These are phyloP conservation scores for Jaculus jaculus DNA, from an alignment of 2,113 vertebrate species.

Conservation along the genomic window DNA sequence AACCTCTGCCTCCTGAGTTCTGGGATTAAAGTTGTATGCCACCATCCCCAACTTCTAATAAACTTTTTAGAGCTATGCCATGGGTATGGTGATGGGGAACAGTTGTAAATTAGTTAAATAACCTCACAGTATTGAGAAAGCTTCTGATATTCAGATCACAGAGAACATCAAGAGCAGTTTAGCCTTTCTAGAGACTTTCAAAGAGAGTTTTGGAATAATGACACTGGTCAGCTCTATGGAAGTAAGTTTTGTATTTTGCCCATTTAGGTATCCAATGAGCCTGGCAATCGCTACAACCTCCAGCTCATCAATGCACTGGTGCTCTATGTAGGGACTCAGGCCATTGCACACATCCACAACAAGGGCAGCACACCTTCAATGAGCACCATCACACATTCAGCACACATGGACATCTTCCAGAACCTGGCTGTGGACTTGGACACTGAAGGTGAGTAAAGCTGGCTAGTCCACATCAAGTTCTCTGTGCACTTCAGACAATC, in stretches of 20 bases:
- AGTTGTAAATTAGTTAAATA: not conserved
- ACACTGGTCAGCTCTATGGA: not conserved
- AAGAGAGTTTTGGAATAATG: not conserved
- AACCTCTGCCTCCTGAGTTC: not conserved
- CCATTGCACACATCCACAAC: conserved; percentile 99
- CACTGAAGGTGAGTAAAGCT: conserved; percentile 92
- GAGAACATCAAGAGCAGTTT: not conserved
- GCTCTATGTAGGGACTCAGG: conserved; percentile 98
- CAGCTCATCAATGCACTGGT: conserved; percentile 99
- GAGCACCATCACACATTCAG: conserved; percentile 99
- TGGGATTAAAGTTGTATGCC: not conserved
- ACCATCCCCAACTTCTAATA: not conserved
- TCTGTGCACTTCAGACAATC: not conserved
- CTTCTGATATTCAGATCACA: not conserved
- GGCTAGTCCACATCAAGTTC: not conserved
- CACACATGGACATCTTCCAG: conserved; percentile 99
- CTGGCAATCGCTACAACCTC: conserved; percentile 99
- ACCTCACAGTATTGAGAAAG: not conserved
- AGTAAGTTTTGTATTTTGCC: conserved; percentile 45
- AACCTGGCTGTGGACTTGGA: conserved; percentile 98
- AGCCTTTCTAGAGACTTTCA: not conserved
- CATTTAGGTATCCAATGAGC: conserved; percentile 96
- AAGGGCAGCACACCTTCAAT: conserved; percentile 99
- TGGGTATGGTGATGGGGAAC: not conserved
- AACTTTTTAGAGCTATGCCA: not conserved